Evolutionary conservation across 2,797 vertebrate species (phyloP).

Genomic region (Sebastes oblongus): DNA sequence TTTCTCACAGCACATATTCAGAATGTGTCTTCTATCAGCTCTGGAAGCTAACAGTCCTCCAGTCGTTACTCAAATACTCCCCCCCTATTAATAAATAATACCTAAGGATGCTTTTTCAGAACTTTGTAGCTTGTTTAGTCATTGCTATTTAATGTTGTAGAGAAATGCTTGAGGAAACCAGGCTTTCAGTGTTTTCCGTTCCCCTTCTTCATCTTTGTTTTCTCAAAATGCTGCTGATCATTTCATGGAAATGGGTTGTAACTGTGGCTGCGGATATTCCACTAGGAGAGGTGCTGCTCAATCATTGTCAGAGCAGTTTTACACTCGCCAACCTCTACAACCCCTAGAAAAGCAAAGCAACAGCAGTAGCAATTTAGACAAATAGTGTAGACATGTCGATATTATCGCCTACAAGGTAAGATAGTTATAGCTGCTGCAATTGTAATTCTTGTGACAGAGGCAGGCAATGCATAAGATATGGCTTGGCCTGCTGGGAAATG

Average conservation of each 20-base stretch:
- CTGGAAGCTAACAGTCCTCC: not conserved
- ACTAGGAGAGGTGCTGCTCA: not conserved
- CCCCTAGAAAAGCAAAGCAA: not conserved
- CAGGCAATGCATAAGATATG: not conserved
- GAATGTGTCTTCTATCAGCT: not conserved
- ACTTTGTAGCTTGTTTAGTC: not conserved
- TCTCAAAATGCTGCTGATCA: not conserved
- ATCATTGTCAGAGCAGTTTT: constrained; percentile 15
- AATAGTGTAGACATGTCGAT: not conserved
- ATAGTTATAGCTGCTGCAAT: not conserved
- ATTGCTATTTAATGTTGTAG: not conserved
- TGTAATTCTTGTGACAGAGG: not conserved
- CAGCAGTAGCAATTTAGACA: not conserved
- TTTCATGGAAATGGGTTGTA: not conserved
- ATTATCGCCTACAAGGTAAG: not conserved
- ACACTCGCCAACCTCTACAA: not conserved
- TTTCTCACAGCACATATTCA: not conserved
- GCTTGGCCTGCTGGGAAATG: not conserved
- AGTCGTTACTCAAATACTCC: not conserved
- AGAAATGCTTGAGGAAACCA: not conserved
- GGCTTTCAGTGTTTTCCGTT: not conserved
- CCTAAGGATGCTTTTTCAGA: not conserved
- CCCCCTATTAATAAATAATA: not conserved
- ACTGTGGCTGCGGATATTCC: not conserved
- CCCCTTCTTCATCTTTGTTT: not conserved